phyloP scores from a whole-genome alignment of 2,888 invertebrate genomes.

The Dione vanillae region DNA sequence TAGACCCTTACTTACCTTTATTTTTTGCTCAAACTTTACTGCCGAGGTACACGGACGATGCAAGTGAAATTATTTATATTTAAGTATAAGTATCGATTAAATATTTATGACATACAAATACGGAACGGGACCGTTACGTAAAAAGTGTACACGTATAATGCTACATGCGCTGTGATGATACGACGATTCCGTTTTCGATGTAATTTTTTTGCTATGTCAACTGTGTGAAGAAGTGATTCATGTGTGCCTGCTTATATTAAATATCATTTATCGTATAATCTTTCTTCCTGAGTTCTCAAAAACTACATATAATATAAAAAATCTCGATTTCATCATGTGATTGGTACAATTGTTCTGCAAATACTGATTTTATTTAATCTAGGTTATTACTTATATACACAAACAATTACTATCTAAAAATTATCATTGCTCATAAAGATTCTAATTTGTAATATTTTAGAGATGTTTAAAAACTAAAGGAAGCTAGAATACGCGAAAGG shows the following conservation, averaged over 20 bases:
- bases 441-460: no score
- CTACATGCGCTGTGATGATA: constrained; percentile 35
- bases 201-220: constrained; percentile 24
- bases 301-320: no score
- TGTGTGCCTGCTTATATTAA: constrained; percentile 2
- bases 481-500: no score
- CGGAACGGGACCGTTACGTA: constrained; percentile 26
- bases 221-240: constrained; percentile 29
- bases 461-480: no score
- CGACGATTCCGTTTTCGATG: constrained; percentile 26
- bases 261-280: background rate
- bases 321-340: no score
- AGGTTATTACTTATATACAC: no score
- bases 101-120: constrained; percentile 42
- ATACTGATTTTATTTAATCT: no score
- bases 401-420: no score
- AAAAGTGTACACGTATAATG: constrained; percentile 33
- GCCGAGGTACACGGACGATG: constrained; percentile 51
- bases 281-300: no score
- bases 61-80: constrained; percentile 21
- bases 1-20: constrained; percentile 59
- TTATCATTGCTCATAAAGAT: no score
- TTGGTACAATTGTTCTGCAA: no score
- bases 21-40: constrained; percentile 65
- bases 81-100: constrained; percentile 32